phyloP scores from a whole-genome alignment of 1,140 invertebrate genomes.

The Neodiprion pinetum region DNA sequence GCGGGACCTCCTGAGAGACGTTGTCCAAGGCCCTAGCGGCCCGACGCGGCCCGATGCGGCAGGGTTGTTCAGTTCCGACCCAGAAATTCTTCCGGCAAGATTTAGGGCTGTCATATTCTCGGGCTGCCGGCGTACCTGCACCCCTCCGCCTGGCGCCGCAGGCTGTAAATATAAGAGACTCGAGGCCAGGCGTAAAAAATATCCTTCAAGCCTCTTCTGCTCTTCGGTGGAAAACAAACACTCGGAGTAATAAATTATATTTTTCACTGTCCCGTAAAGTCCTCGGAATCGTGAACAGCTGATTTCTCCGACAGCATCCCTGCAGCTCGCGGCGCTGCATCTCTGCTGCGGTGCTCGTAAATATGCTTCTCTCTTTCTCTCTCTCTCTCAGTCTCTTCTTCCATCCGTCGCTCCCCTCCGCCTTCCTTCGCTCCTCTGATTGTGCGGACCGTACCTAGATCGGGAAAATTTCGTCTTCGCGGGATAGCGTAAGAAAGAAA shows the following conservation, averaged over 20 bases:
- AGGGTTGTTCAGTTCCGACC: not conserved
- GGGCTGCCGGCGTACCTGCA: not conserved
- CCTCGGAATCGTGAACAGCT: conserved; percentile 4
- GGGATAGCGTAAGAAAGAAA: too few relatives aligned
- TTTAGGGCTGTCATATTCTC: conserved; percentile 32
- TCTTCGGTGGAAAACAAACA: conserved; percentile 7
- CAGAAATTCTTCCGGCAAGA: conserved; percentile 18
- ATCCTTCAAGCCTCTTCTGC: not conserved
- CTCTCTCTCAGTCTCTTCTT: not conserved
- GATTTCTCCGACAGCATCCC: conserved; percentile 4
- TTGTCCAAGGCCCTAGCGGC: not conserved
- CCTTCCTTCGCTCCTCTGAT: too few relatives aligned
- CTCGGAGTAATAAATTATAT: not conserved
- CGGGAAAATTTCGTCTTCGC: too few relatives aligned
- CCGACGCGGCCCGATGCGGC: too few relatives aligned
- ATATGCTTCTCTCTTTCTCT: not conserved
- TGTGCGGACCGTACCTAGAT: too few relatives aligned
- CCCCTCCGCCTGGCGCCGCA: not conserved
- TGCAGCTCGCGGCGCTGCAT: not conserved
- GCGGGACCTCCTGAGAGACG: conserved; percentile 2
- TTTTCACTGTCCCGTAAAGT: conserved; percentile 7
- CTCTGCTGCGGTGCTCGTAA: not conserved
- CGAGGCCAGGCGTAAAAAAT: conserved; percentile 1
- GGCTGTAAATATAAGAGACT: conserved; percentile 1
- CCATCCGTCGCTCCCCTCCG: not conserved